Evolutionary conservation across 2,888 invertebrate species (phyloP).

Genomic region (Apoderus coryli): DNA sequence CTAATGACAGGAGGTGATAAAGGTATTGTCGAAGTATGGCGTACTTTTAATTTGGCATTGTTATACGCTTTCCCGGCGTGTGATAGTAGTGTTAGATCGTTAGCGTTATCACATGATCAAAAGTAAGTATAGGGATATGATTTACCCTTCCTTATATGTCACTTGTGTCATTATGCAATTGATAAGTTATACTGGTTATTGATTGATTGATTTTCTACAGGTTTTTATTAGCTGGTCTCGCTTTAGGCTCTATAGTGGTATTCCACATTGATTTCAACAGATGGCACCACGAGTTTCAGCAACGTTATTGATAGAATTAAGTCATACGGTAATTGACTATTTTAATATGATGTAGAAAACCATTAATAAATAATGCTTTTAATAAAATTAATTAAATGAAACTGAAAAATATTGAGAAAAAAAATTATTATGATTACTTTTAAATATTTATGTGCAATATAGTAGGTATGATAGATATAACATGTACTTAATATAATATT

Average conservation of each 20-base stretch:
- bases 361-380: no score
- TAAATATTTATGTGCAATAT: no score
- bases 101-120: conserved; percentile 96
- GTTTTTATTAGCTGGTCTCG: conserved; percentile 90
- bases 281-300: conserved; percentile 94
- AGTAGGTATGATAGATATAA: no score
- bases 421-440: no score
- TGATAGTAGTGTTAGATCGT: conserved; percentile 85
- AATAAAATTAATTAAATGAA: no score
- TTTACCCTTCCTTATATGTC: no score
- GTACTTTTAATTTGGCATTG: conserved; percentile 91
- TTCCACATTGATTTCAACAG: conserved; percentile 99
- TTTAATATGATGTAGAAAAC: no score
- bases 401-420: no score
- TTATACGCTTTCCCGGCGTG: conserved; percentile 97
- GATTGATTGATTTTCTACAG: conserved; percentile 38
- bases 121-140: conserved; percentile 68
- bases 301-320: conserved; percentile 59
- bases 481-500: no score
- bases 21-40: conserved; percentile 96
- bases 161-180: no score
- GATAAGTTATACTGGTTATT: neutral
- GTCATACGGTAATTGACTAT: conserved; percentile 4
- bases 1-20: conserved; percentile 94
- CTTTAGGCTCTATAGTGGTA: conserved; percentile 94